Percentiles rank a stretch among this genome's conserved stretches.
These are phyloP conservation scores for Acrossocheilus fasciatus DNA, from an alignment of 2,797 vertebrate species.

Conservation along the genomic window DNA sequence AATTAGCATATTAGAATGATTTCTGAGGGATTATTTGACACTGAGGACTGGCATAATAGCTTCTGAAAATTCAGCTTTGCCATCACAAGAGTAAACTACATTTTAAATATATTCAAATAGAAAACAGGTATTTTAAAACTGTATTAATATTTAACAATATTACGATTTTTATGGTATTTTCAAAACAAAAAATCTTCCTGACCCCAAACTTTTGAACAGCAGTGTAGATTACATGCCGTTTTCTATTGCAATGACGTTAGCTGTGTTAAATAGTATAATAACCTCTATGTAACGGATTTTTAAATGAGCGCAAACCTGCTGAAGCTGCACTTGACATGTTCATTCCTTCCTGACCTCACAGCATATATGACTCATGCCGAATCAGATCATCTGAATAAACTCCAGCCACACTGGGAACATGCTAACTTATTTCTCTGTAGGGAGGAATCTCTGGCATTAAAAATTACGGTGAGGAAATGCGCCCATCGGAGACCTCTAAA, in stretches of 20 bases:
- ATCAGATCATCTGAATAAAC: slow-evolving; percentile 51
- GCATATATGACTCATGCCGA: slow-evolving; percentile 30
- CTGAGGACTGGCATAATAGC: too few species aligned
- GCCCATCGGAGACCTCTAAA: slow-evolving; percentile 28
- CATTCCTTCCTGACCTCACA: slow-evolving; percentile 38
- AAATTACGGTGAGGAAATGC: slow-evolving; percentile 21
- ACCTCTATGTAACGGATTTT: background rate
- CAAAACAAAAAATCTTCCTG: background rate
- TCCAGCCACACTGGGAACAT: slow-evolving; percentile 40
- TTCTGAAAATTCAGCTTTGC: background rate
- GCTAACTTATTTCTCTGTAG: slow-evolving; percentile 26
- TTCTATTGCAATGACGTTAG: background rate
- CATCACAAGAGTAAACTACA: background rate
- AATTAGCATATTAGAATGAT: background rate
- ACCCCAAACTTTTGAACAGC: background rate
- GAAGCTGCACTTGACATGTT: slow-evolving; percentile 40
- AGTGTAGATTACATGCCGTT: background rate
- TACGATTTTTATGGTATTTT: background rate
- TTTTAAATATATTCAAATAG: background rate
- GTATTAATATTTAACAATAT: background rate
- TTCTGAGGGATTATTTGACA: background rate
- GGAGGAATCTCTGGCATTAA: slow-evolving; percentile 44
- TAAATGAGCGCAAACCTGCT: slow-evolving; percentile 8
- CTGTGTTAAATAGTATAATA: background rate
- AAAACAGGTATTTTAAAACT: background rate